Evolutionary conservation across 2,888 invertebrate genomes (phyloP).

Genomic region (Meghimatium bilineatum): DNA sequence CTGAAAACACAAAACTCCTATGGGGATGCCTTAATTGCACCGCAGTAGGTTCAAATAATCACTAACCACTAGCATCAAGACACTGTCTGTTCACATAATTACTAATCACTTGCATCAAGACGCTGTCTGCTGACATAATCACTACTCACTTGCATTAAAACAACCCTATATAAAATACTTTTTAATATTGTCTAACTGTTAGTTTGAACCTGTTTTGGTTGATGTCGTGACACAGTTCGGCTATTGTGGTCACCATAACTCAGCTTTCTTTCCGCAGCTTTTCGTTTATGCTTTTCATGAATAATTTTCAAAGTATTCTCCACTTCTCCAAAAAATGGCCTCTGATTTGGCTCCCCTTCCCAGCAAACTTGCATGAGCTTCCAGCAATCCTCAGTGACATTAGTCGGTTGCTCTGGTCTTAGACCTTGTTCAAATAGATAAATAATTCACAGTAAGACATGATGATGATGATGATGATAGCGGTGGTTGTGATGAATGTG

Average conservation of each 20-base stretch:
- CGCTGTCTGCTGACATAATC: too few species aligned
- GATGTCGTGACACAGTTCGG: not conserved
- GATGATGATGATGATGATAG: too few species aligned
- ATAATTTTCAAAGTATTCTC: slow-evolving; percentile 83
- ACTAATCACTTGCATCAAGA: too few species aligned
- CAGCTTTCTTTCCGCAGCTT: slow-evolving; percentile 7
- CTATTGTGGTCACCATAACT: not conserved
- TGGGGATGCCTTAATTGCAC: too few species aligned
- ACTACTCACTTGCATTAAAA: not conserved
- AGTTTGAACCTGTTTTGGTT: not conserved
- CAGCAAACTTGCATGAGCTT: slow-evolving; percentile 89
- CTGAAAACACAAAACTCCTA: too few species aligned
- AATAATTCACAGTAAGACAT: too few species aligned
- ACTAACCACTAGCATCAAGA: too few species aligned
- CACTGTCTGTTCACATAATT: too few species aligned
- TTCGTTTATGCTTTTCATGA: slow-evolving; percentile 53
- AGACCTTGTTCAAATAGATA: slow-evolving; percentile 81
- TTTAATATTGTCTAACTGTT: slow-evolving; percentile 2
- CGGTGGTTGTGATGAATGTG: too few species aligned
- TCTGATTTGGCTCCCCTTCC: slow-evolving; percentile 84
- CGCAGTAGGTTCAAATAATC: too few species aligned
- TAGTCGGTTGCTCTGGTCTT: slow-evolving; percentile 86
- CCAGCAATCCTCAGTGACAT: slow-evolving; percentile 89
- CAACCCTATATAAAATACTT: too few species aligned
- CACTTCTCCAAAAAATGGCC: slow-evolving; percentile 88